Evolutionary conservation across 30 jellyfish, hydroid and myxozoan species (phyloP), one percentile per base, ranked within the genome.

Genomic region (Aurelia sp.): DNA sequence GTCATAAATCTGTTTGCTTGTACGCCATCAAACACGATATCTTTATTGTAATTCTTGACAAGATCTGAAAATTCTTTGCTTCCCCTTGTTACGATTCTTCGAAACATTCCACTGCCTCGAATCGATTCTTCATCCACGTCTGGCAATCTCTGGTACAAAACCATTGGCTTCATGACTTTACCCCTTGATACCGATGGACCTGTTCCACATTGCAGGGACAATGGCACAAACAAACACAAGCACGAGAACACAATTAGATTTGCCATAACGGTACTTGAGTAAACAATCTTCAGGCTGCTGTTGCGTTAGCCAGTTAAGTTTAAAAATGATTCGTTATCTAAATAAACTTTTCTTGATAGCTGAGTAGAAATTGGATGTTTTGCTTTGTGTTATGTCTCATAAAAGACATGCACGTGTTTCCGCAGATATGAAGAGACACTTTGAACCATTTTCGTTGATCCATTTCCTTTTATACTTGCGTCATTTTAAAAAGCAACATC

Each of bases 71-170:
- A 71, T 44, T 71, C 86, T 24, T 69, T 58, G 80, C 92, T 83
- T 20, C 59, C 78, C 20, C 74, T 63, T 8, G 86, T 83, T 27
- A 83, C 86, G 63, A 83, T 83, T 50, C 83, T 57, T 7, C 92
- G 82, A 62, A 83, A 83, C 92, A 83, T 70, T 10, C 92, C 92
- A 63, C 92, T 83, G 62, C 92, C 92, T 24, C 86, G 72, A 13
- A 83, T 83, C 3, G 92, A 83, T 57, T 68, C 92, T 71, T 83
- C 92, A 19, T 83, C 92, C 11, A 71, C 92, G 47, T 83, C 86
- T 18, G 92, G 92, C 17, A 70, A 82, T 17, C 92, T 40, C 27
- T 83, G 87, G 86, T 69, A 57, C 69, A 83, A 63, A 9, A 70
- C 85, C 92, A 83, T 83, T 12, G 92, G 92, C 80, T 71, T 83